These are phyloP conservation scores for Heliconius ethilla DNA, from an alignment of 2,888 invertebrate species.

Conservation along the genomic window DNA sequence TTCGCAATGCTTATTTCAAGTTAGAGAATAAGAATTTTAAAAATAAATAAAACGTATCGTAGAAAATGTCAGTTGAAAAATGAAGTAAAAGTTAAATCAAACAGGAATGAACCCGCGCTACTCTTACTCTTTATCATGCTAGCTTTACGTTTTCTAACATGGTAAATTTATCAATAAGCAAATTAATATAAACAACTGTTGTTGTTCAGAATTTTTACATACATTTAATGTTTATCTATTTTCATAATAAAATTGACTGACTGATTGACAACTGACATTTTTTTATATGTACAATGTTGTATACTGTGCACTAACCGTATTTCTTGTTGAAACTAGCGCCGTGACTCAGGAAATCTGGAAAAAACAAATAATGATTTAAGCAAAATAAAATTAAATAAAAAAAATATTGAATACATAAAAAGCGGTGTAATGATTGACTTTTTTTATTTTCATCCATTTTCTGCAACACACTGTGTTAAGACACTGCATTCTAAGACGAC, in stretches of 20 bases:
- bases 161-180: no score
- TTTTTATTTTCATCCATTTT: background rate
- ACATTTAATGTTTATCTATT: background rate
- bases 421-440: background rate
- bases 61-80: background rate
- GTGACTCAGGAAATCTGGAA: constrained; percentile 81
- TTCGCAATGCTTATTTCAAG: constrained; percentile 7
- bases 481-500: background rate
- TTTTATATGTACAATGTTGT: constrained; percentile 10
- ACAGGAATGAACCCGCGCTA: background rate
- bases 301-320: constrained; percentile 69
- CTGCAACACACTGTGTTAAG: no score
- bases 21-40: background rate
- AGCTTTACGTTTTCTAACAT: no score
- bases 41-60: background rate
- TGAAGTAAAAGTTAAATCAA: background rate
- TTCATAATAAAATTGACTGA: background rate
- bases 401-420: constrained; percentile 2
- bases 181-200: background rate
- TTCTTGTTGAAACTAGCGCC: constrained; percentile 80
- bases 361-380: constrained; percentile 45
- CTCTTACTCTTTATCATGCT: no score
- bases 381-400: constrained; percentile 27
- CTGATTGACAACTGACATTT: constrained; percentile 6
- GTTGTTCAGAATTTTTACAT: background rate